Base-by-base conservation (phyloP, 2,888 invertebrate genomes). In the Seira sanloemensis region DNA sequence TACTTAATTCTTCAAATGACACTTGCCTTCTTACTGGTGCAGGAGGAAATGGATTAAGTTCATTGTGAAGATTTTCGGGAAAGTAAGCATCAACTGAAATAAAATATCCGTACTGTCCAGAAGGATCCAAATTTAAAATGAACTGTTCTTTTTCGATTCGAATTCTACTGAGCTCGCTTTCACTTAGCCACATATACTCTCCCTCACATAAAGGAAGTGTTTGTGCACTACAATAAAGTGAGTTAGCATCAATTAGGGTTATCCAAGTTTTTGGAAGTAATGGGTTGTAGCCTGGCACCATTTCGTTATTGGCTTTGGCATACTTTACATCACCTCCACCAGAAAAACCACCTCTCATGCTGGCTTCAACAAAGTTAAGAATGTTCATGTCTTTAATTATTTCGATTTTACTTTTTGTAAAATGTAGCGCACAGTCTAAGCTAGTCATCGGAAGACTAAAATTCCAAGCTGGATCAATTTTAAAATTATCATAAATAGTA, bases 51-150 rank as follows among this genome's bases (percentile, higher is more conserved):
- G 46, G 46, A 69, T 69, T 69, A 19, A 69, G 46, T 46, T 46
- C 21, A 24, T 46, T 21, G 46, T 69, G 69, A 0, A 9, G 5
- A 4, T 69, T 23, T 1, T 37, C 12, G 12, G 69, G 68, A 46
- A 69, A 46, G 23, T 21, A 69, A 69, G 46, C 37, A 46, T 69
- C 69, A 19, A 69, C 46, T 37, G 46, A 37, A 21, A 69, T 69
- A 9, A 69, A 21, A 46, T 69, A 69, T 19, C 69, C 69, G 23
- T 37, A 46, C 2, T 16, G 0, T 1, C 69, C 23, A 9, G 37
- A 7, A 1, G 21, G 5, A 21, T 69, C 46, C 16, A 69, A 46
- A 0, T 46, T 16, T 1, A 50, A n/a, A n/a, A 50, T 50, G n/a
- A 50, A 16, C 2, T 2, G 16, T 12, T 50, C 50, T 50, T 50